Evolutionary conservation across 2,797 vertebrate genomes (phyloP), one percentile per base, ranked within the genome.

Genomic region (Crenuchus spilurus): DNA sequence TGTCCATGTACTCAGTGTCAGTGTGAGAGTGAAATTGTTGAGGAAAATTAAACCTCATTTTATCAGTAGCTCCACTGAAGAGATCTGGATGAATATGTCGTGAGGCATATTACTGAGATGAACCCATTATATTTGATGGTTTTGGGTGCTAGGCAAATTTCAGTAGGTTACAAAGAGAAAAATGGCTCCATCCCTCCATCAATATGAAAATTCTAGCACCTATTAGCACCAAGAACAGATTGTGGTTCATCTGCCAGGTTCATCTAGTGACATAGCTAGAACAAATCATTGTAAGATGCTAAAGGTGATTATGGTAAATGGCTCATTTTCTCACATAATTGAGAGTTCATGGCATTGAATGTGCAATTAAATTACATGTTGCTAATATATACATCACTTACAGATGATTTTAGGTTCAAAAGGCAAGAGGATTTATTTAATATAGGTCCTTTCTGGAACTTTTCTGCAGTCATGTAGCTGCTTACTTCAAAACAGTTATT

Each of bases 21-120:
- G 31, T 22, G 54, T n/a, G n/a, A n/a, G n/a, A n/a, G 30, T 14
- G 30, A 49, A 71, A 58, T 28, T 44, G 58, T 75, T 39, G 13
- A 49, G 42, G 49, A 42, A 30, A 74, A 65, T 52, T 74, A 37
- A 46, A 41, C 24, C 20, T 57, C 58, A 33, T 78, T 74, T 60
- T 48, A 71, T 70, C 42, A 31, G n/a, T 42, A 44, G 54, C 52
- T 70, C 37, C 2, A 28, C n/a, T 35, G 52, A 39, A 44, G 9
- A 39, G 20, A 49, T 65, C 61, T 58, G 44, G 44, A 64, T 31
- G 20, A 60, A 22, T 39, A 28, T 42, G 24, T 37, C 14, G 18
- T 55, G 51, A 69, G 41, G 9, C 18, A 31, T 4, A 69, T 22
- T 18, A 48, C 31, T 18, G 18, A 55, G 16, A 42, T 24, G 51